These are phyloP conservation scores for Eristalinus aeneus DNA, from an alignment of 2,888 invertebrate species.

Conservation along the genomic window DNA sequence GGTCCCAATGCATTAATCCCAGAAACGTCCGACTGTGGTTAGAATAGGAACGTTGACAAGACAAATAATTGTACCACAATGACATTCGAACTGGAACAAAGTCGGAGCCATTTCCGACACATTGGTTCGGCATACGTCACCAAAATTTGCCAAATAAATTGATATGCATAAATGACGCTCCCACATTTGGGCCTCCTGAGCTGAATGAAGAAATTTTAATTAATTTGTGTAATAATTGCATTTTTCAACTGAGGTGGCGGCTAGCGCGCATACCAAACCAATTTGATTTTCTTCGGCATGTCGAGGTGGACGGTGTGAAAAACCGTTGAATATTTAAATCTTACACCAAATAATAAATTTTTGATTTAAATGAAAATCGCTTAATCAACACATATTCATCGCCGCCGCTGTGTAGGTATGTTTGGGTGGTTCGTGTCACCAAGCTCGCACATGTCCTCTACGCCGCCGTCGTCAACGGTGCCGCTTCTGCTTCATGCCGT, in stretches of 20 bases:
- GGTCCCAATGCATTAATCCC: too few species aligned
- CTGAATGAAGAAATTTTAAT: background rate
- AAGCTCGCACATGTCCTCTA: background rate
- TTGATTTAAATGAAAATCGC: constrained; percentile 71
- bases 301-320: constrained; percentile 49
- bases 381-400: constrained; percentile 63
- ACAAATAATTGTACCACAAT: too few species aligned
- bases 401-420: background rate
- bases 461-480: background rate
- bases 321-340: constrained; percentile 69
- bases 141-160: background rate
- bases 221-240: background rate
- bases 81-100: too few species aligned
- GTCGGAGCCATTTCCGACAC: too few species aligned
- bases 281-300: constrained; percentile 38
- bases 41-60: too few species aligned
- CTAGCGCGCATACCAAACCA: background rate
- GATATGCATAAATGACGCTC: background rate
- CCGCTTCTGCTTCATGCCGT: constrained; percentile 13
- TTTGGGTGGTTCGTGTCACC: background rate
- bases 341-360: constrained; percentile 70
- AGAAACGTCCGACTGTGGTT: too few species aligned
- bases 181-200: background rate
- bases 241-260: background rate
- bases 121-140: too few species aligned